phyloP scores from a whole-genome alignment of 2,797 vertebrate species.

The Scomberomorus guttatus region DNA sequence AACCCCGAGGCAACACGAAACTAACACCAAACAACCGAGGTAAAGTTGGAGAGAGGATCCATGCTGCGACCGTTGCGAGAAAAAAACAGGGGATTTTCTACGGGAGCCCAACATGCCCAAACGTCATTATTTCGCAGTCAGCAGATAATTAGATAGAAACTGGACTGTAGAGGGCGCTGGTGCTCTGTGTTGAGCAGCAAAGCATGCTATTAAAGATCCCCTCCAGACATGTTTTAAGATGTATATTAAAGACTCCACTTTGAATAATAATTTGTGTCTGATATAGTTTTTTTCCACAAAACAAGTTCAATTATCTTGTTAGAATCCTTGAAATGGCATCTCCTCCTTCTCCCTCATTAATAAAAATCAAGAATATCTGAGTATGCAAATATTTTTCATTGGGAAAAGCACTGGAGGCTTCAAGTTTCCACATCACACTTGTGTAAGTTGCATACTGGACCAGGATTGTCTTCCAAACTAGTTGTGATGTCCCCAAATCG shows the following conservation, averaged over 20 bases:
- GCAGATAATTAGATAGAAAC: accelerated
- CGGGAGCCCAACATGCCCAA: constrained; percentile 53
- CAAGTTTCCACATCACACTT: too few relatives aligned
- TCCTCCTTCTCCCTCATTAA: neutral
- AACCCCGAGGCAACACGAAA: constrained; percentile 32
- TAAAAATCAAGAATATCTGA: too few relatives aligned
- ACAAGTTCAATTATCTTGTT: neutral
- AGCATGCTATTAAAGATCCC: neutral
- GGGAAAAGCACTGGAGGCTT: too few relatives aligned
- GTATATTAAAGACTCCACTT: neutral
- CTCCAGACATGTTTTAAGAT: neutral
- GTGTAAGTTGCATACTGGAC: too few relatives aligned
- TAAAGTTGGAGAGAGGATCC: constrained; percentile 65
- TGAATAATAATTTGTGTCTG: neutral
- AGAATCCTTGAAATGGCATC: too few relatives aligned
- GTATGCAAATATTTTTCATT: too few relatives aligned
- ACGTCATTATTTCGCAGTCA: accelerated
- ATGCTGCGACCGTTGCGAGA: constrained; percentile 53
- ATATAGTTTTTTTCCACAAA: neutral
- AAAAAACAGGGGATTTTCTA: constrained; percentile 27
- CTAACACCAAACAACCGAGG: constrained; percentile 52
- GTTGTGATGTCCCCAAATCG: too few relatives aligned
- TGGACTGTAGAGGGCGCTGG: constrained; percentile 53
- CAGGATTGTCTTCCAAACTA: too few relatives aligned
- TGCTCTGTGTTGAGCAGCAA: neutral